Base-by-base conservation (phyloP, 1,140 invertebrate species). In the Danaus plexippus region DNA sequence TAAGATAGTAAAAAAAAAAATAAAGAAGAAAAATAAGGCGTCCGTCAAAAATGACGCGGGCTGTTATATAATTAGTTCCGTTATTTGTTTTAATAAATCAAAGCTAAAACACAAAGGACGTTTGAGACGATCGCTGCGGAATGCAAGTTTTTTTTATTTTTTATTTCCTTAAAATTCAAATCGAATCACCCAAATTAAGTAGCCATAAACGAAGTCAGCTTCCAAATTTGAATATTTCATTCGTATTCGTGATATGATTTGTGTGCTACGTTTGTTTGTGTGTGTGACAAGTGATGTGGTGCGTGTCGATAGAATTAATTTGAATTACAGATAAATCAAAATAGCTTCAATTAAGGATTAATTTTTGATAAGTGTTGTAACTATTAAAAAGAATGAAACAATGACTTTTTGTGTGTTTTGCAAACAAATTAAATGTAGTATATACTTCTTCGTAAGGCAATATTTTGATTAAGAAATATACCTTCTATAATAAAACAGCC, bases 221-320 rank as follows among this genome's bases (percentile, higher is more conserved):
- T 82, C 84, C 81, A 83, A 87, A 87, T 87, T 87, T 87, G 75
- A 87, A 87, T 87, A 87, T 87, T 85, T 82, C 79, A 80, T 85
- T 84, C 73, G 75, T 73, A 69, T 65, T 63, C 65, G 69, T 72
- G 77, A 75, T 73, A 76, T 80, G 77, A 77, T 80, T 78, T 78
- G 78, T 82, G 75, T 74, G 74, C 63, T 67, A 54, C 45, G 50
- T 61, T 22, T 47, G 47, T 60, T 56, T 52, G 54, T 62, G 52
- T 68, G 71, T 73, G 71, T 79, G 75, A 40, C 12, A 69, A 78
- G 75, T 66, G 72, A 63, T 71, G 69, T 58, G 18, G 7, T 13
- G 15, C 13, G 44, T 57, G 56, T 66, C 54, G 57, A 62, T 62
- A 47, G 46, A 22, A 22, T 45, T 32, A 7, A 12, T 7, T 3